Evolutionary conservation across 2,888 invertebrate genomes (phyloP).

Genomic region (Dryocosmus kuriphilus): DNA sequence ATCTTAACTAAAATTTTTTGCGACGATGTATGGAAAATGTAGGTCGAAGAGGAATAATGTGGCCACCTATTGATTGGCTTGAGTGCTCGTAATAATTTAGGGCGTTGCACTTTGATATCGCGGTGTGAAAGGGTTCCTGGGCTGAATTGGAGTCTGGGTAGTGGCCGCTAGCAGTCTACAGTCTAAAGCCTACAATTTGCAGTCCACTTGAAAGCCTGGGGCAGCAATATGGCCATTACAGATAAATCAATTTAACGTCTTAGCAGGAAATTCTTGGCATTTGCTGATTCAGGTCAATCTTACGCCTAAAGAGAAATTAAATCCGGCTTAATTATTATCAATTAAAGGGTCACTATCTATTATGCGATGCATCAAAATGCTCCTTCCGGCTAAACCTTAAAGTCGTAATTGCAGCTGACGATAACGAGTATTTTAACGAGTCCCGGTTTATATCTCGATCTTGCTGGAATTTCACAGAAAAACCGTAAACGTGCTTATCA

Average conservation of each 20-base stretch:
- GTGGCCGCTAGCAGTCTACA: conserved; percentile 4
- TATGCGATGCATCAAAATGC: not conserved
- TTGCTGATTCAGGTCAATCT: conserved; percentile 41
- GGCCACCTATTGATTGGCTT: conserved; percentile 54
- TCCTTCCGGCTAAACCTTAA: not conserved
- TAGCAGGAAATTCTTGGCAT: conserved; percentile 36
- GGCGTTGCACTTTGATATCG: conserved; percentile 46
- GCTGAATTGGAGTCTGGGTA: conserved; percentile 18
- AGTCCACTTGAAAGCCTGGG: conserved; percentile 17
- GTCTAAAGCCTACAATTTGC: not conserved
- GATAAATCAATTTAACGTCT: conserved; percentile 19
- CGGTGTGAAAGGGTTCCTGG: conserved; percentile 40
- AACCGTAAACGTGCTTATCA: conserved; percentile 17
- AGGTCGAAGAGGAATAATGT: conserved; percentile 52
- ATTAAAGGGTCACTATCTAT: conserved; percentile 8
- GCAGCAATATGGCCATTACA: conserved; percentile 31
- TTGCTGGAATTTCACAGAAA: conserved; percentile 3
- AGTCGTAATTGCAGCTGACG: not conserved
- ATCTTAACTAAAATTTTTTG: conserved; percentile 48
- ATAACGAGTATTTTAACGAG: conserved; percentile 9
- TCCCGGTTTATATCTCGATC: conserved; percentile 5
- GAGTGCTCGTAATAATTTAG: conserved; percentile 53
- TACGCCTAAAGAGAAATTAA: conserved; percentile 15
- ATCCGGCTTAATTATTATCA: conserved; percentile 30
- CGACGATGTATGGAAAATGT: conserved; percentile 51